These are phyloP conservation scores for Parasteatoda lunata DNA, from an alignment of 2,888 invertebrate genomes.

Conservation along the genomic window DNA sequence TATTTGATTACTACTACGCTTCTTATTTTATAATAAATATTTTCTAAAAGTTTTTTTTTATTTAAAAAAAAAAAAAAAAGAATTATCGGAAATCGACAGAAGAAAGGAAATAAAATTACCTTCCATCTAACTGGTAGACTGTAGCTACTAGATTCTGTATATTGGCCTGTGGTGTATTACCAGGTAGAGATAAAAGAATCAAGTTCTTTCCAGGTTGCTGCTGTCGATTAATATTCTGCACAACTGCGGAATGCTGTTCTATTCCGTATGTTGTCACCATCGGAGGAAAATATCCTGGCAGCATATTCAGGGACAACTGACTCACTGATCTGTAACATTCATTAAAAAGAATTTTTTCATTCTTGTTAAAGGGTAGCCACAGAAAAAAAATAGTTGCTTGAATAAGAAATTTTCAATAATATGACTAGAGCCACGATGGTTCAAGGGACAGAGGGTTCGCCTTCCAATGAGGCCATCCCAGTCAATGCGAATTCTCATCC, in stretches of 20 bases:
- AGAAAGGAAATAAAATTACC: conserved; percentile 3
- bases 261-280: conserved; percentile 53
- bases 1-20: too few species aligned
- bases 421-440: too few species aligned
- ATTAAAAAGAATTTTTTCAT: background rate
- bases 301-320: conserved; percentile 70
- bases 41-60: too few species aligned
- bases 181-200: conserved; percentile 51
- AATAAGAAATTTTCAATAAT: too few species aligned
- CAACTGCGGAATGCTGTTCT: conserved; percentile 62
- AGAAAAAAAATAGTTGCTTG: too few species aligned
- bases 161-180: conserved; percentile 22
- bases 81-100: too few species aligned
- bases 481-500: too few species aligned
- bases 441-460: too few species aligned
- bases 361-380: background rate
- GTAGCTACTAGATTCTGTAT: conserved; percentile 55
- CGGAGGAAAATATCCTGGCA: conserved; percentile 69
- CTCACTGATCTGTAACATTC: conserved; percentile 57
- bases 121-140: conserved; percentile 61
- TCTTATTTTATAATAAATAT: too few species aligned
- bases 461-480: too few species aligned
- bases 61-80: too few species aligned
- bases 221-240: conserved; percentile 54
- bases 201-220: conserved; percentile 55